Base-by-base conservation (phyloP, 2,113 vertebrate genomes). In the Labeo rohita region DNA sequence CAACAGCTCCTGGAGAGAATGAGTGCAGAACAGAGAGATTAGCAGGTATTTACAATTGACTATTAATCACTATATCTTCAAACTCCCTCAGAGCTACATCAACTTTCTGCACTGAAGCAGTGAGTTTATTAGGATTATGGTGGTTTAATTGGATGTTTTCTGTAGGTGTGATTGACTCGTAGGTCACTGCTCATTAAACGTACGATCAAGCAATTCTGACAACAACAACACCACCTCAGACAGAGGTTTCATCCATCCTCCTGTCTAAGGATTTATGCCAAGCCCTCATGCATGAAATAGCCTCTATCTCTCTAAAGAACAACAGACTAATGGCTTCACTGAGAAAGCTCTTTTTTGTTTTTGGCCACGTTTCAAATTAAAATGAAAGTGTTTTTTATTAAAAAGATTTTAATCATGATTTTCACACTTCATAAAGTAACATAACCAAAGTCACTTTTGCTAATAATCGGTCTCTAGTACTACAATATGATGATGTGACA, bases 1-100 rank as follows among this genome's bases (percentile, higher is more conserved):
- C 54, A 98, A 87, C 90, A 98, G 93, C 54, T 98, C 97, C 97
- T 97, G 90, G 8, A 90, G 89, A 87, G 83, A 90, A 9, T 86
- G 47, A 39, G 39, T 39, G 39, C 3, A 39, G 39, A 4, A 61
- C 16, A 56, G 3, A 59, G 54, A 61, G 18, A 9, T 21, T 9
- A 61, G 56, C 56, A 61, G 56, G n/a, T n/a, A 61, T 61, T n/a
- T 61, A n/a, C 56, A 61, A n/a, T n/a, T 61, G 56, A 61, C 18
- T 61, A 61, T 21, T 61, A n/a, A 61, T 61, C 56, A 61, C 54
- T 59, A 21, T 8, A 59, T 21, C 8, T 9, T 61, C 8, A n/a
- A 61, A 61, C 56, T 61, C 56, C 21, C 21, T n/a, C 8, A n/a
- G 18, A 61, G 8, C 21, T 21, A 8, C 18, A 3, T 8, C n/a